These are phyloP conservation scores for Cotesia glomerata DNA, from an alignment of 1,140 invertebrate species.

Conservation along the genomic window DNA sequence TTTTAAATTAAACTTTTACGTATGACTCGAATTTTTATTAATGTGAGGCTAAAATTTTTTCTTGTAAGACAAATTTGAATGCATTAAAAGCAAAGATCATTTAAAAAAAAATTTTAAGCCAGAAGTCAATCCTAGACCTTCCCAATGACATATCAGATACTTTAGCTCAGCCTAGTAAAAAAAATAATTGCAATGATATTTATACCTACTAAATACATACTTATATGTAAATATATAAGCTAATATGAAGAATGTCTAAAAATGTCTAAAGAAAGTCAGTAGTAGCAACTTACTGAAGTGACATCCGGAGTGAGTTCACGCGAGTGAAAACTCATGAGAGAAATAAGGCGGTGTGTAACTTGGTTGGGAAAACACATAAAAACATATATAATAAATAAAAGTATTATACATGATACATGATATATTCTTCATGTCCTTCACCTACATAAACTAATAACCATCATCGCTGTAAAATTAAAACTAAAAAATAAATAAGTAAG, in stretches of 20 bases:
- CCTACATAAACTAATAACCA: slow-evolving; percentile 10
- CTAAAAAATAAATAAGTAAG: neutral
- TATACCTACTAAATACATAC: neutral
- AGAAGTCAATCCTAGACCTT: no score
- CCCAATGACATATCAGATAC: no score
- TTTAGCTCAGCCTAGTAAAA: no score
- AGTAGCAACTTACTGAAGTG: neutral
- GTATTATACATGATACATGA: neutral
- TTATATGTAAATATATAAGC: neutral
- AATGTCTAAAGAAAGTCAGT: neutral
- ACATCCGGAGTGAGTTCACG: slow-evolving; percentile 24
- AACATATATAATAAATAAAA: slow-evolving; percentile 11
- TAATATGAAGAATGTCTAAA: neutral
- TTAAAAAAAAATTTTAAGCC: no score
- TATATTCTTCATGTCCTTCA: slow-evolving; percentile 14
- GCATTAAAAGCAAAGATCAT: no score
- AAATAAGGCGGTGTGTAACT: neutral
- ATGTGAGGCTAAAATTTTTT: no score
- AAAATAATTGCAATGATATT: no score
- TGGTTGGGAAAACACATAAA: neutral
- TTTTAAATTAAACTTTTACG: no score
- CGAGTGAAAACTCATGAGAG: slow-evolving; percentile 17
- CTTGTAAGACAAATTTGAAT: no score
- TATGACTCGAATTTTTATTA: no score
- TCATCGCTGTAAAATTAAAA: neutral